Percentiles rank a stretch among this genome's conserved stretches.
Conservation (phyloP, 2,797 vertebrate species). For the Podargus strigoides region DNA sequence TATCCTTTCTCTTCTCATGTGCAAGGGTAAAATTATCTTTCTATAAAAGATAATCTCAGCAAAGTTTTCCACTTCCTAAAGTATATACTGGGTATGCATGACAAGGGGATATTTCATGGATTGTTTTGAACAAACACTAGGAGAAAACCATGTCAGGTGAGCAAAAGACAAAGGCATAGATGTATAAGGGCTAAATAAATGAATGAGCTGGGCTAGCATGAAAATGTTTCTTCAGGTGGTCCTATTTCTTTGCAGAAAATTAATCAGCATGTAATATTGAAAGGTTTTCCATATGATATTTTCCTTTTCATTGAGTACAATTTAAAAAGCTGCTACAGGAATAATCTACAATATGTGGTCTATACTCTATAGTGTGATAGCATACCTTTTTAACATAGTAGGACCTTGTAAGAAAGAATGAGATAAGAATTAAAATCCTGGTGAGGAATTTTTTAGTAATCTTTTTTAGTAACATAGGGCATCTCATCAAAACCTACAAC, state of each 20-base stretch:
- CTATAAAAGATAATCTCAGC: background rate
- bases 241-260: background rate
- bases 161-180: background rate
- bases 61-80: background rate
- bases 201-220: background rate
- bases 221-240: background rate
- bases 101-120: rapidly evolving
- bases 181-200: background rate
- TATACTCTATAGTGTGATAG: rapidly evolving
- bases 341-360: background rate
- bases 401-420: background rate
- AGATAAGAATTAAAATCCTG: background rate
- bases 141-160: background rate
- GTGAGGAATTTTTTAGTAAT: background rate
- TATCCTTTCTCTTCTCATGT: background rate
- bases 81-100: background rate
- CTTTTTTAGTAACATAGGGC: rapidly evolving
- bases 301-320: background rate
- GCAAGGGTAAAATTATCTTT: background rate
- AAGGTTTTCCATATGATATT: background rate
- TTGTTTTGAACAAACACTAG: background rate
- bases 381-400: background rate
- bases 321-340: background rate
- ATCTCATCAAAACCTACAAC: background rate
- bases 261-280: background rate